Percentiles rank a stretch among this genome's conserved stretches.
phyloP scores from a whole-genome alignment of 2,888 invertebrate genomes.

The Hylaea fasciaria region DNA sequence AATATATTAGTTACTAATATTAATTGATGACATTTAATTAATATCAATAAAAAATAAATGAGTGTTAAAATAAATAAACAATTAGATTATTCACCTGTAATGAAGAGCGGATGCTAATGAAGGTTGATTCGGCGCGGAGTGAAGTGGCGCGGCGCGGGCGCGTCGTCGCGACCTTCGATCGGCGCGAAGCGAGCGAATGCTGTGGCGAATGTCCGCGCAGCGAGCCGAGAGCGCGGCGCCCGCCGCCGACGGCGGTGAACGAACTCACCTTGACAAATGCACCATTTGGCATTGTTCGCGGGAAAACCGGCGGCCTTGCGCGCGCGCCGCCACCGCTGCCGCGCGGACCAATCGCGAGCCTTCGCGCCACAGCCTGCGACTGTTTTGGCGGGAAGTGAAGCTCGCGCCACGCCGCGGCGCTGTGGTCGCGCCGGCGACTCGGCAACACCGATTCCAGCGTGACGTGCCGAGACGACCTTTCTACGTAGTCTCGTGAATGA shows the following conservation, averaged over 20 bases:
- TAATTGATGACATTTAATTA: too few species aligned
- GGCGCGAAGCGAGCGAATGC: slow-evolving; percentile 68
- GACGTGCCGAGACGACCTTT: slow-evolving; percentile 68
- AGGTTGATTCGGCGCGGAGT: slow-evolving; percentile 61
- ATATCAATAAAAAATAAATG: slow-evolving; percentile 8
- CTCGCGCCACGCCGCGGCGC: slow-evolving; percentile 47
- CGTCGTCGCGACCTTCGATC: slow-evolving; percentile 77
- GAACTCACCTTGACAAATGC: slow-evolving; percentile 86
- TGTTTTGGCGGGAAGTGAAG: slow-evolving; percentile 73
- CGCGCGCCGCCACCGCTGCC: slow-evolving; percentile 71
- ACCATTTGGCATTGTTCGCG: slow-evolving; percentile 86
- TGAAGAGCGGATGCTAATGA: slow-evolving; percentile 69
- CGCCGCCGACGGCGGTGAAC: slow-evolving; percentile 83
- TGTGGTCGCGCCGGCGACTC: slow-evolving; percentile 55
- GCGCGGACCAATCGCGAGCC: slow-evolving; percentile 73
- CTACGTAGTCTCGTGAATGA: slow-evolving; percentile 64
- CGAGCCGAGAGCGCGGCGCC: slow-evolving; percentile 63
- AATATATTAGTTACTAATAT: too few species aligned
- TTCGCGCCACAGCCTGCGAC: slow-evolving; percentile 83
- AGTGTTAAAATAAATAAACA: slow-evolving; percentile 46
- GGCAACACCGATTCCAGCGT: slow-evolving; percentile 64
- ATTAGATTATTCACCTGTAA: slow-evolving; percentile 74
- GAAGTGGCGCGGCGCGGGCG: slow-evolving; percentile 24
- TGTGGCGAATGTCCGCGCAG: slow-evolving; percentile 67
- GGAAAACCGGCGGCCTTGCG: slow-evolving; percentile 85